Percentiles rank a stretch among this genome's conserved stretches.
These are phyloP conservation scores for Adela reaumurella DNA, from an alignment of 2,888 invertebrate species.

Conservation along the genomic window DNA sequence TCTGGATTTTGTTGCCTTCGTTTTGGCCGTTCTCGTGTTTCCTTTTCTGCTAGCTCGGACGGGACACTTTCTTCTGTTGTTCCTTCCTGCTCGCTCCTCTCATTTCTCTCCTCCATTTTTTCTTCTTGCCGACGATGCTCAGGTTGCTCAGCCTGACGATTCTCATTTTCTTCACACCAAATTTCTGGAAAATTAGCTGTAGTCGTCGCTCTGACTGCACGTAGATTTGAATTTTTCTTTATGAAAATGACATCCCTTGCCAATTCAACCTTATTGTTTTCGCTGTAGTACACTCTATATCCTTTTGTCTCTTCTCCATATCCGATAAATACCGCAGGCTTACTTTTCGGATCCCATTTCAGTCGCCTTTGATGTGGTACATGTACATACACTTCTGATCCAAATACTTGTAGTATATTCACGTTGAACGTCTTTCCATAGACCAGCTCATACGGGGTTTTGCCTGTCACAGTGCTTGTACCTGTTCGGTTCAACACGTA, in stretches of 20 bases:
- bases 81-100: too few species aligned
- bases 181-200: conserved; percentile 10
- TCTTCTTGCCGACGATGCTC: conserved; percentile 13
- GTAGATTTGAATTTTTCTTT: conserved; percentile 10
- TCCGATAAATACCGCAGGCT: conserved; percentile 17
- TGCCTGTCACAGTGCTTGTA: conserved; percentile 14
- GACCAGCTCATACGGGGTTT: conserved; percentile 19
- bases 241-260: conserved; percentile 16
- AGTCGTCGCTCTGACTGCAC: conserved; percentile 7
- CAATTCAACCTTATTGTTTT: conserved; percentile 11
- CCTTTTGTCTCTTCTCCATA: conserved; percentile 17
- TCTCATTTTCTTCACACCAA: conserved; percentile 7
- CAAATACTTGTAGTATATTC: conserved; percentile 16
- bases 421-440: conserved; percentile 13
- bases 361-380: conserved; percentile 17
- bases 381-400: conserved; percentile 18
- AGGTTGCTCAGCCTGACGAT: conserved; percentile 7
- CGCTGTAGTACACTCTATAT: conserved; percentile 17
- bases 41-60: too few species aligned
- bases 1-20: conserved; percentile 12
- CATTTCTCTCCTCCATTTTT: conserved; percentile 3
- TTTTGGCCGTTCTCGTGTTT: too few species aligned
- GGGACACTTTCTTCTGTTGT: too few species aligned
- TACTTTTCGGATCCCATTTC: conserved; percentile 15
- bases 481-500: conserved; percentile 22